Evolutionary conservation across 2,113 vertebrate genomes (phyloP).

Genomic region (Mustela nigripes): DNA sequence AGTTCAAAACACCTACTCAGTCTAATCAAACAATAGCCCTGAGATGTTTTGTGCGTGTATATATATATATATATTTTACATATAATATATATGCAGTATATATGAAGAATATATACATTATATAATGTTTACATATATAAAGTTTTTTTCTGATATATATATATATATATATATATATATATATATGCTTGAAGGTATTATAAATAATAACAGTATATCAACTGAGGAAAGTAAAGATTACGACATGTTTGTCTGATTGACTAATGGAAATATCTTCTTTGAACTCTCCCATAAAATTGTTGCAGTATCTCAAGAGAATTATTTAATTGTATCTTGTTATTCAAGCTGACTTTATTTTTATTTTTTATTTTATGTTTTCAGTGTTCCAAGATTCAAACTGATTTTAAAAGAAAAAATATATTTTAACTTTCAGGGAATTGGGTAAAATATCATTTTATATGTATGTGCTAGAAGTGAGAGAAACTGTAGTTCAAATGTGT

Average conservation of each 20-base stretch:
- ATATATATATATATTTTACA: neutral
- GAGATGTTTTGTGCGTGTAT: neutral
- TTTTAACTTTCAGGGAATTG: neutral
- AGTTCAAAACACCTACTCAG: neutral
- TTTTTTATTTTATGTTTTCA: too few relatives aligned
- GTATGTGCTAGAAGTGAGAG: neutral
- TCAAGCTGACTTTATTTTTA: neutral
- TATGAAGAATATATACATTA: neutral
- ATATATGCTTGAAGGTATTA: neutral
- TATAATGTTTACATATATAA: neutral
- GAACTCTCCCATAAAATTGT: neutral
- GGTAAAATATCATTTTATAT: neutral
- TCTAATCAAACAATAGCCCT: neutral
- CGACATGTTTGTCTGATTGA: neutral
- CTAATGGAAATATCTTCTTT: neutral
- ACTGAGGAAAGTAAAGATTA: neutral
- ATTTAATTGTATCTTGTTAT: neutral
- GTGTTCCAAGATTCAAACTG: neutral
- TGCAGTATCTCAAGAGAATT: neutral
- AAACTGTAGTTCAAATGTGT: neutral
- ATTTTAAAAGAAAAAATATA: neutral
- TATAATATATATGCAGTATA: neutral
- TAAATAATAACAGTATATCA: neutral
- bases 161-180: too few relatives aligned
- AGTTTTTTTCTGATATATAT: neutral